Evolutionary conservation across 2,113 vertebrate genomes (phyloP).

Genomic region (cat (Felis catus)): F.catus_Fca126_mat1.0 CM031421.1:48467501-48468000

Average conservation of each 20-base stretch:
- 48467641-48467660: not conserved
- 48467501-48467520: not conserved
- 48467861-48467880: not conserved
- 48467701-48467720: not conserved
- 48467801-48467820: not conserved
- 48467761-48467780: not conserved
- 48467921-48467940: slow-evolving; percentile 36
- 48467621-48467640: not conserved
- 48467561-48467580: not conserved
- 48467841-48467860: not conserved
- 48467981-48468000: slow-evolving; percentile 62
- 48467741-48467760: not conserved
- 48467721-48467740: not conserved
- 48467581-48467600: not conserved
- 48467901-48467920: not conserved
- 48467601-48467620: not conserved
- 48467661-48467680: not conserved
- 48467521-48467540: not conserved
- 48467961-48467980: slow-evolving; percentile 57
- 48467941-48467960: slow-evolving; percentile 40
- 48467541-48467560: not conserved
- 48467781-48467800: not conserved
- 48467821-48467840: not conserved
- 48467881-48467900: not conserved
- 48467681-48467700: not conserved